phyloP scores from a whole-genome alignment of 1,140 invertebrate genomes.

The Sipha flava region DNA sequence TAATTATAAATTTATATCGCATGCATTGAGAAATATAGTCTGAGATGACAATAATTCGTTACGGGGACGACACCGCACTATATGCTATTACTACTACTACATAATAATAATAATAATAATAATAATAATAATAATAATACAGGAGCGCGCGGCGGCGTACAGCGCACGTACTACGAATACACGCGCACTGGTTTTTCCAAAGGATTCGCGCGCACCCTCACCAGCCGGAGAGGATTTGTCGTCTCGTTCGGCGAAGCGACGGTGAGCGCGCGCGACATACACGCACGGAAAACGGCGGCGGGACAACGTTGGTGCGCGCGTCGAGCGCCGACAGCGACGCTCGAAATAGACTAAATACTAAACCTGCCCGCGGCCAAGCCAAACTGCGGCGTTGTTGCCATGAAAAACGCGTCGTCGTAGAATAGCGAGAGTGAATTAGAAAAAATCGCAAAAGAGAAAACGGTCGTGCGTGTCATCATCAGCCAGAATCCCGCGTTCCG shows the following conservation, averaged over 20 bases:
- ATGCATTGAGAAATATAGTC: too few relatives aligned
- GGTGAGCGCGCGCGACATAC: neutral
- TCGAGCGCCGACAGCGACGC: neutral
- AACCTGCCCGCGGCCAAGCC: neutral
- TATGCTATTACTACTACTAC: too few relatives aligned
- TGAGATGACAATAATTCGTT: too few relatives aligned
- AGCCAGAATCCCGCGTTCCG: too few relatives aligned
- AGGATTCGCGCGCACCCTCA: neutral
- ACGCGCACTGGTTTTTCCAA: neutral
- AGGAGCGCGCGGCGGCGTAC: neutral
- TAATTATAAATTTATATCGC: too few relatives aligned
- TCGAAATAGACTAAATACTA: conserved; percentile 4
- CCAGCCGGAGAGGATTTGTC: neutral
- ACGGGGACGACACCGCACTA: too few relatives aligned
- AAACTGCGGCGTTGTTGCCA: neutral
- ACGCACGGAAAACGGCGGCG: neutral
- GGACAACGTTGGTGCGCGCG: neutral
- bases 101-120: too few relatives aligned
- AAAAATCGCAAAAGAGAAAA: too few relatives aligned
- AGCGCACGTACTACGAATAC: neutral
- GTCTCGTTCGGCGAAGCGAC: neutral
- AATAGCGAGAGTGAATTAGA: neutral
- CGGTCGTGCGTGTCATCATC: too few relatives aligned
- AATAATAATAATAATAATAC: too few relatives aligned
- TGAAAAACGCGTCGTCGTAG: neutral